Evolutionary conservation across 2,113 vertebrate genomes (phyloP), one percentile per base, ranked within the genome.

Genomic region (Lepus europaeus): DNA sequence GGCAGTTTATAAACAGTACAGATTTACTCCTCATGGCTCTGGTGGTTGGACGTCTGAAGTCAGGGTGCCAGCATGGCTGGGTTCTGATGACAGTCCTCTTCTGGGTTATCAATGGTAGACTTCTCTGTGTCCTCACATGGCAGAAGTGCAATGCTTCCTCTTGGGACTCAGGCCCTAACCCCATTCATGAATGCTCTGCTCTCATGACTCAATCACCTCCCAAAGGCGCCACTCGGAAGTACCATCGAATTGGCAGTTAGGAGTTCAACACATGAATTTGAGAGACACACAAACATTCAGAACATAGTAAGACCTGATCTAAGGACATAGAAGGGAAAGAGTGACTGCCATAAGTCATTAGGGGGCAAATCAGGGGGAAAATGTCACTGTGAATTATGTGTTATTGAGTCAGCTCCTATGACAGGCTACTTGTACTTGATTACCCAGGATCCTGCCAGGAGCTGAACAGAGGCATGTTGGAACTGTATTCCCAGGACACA

Each of bases 321-420:
- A 27, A 56, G 68, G 70, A 69, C 59, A 39, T 19, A n/a, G 56
- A 31, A 70, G 27, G 70, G 45, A 72, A 72, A 79, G 33, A n/a
- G 2, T 3, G 2, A 31, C 12, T 19, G 2, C 2, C 3, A 27
- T 39, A 17, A 10, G 19, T 12, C 39, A 39, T 4, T 6, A 39
- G 61, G 53, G 27, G 36, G 29, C 74, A 53, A 53, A 87, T 82
- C 11, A 36, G 14, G 31, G 22, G 66, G 27, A 22, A 85, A 85
- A 80, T 51, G 61, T 16, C 53, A 53, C 23, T 23, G 36, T 49
- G 56, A 69, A 84, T n/a, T 39, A 51, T 64, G 23, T 39, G 3
- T 70, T 53, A 10, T 63, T 83, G n/a, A 90, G 61, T 95, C 33
- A 29, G 95, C 22, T 59, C 22, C 53, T 80, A 17, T 59, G 66